These are phyloP conservation scores for Erethizon dorsatum DNA, from an alignment of 2,797 vertebrate genomes.

Conservation along the genomic window DNA sequence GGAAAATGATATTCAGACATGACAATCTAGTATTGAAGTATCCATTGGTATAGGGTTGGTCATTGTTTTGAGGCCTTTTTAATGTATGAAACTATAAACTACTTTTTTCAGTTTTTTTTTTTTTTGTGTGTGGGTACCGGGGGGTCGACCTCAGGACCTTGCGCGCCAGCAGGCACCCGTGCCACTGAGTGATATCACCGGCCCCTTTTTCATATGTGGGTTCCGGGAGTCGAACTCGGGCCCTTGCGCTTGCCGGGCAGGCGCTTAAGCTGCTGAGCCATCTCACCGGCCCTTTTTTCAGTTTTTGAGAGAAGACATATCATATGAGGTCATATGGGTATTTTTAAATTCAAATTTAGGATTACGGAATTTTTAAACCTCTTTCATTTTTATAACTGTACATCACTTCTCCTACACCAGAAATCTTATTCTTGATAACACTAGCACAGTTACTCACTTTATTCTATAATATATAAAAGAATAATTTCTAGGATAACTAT, in stretches of 20 bases:
- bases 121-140: no score
- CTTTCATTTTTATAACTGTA: conserved; percentile 49
- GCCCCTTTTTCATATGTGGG: no score
- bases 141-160: no score
- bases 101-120: conserved; percentile 41
- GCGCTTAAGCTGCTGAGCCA: no score
- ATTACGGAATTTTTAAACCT: conserved; percentile 51
- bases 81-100: conserved; percentile 26
- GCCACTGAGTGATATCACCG: no score
- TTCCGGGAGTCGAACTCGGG: no score
- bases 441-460: conserved; percentile 50
- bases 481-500: conserved; percentile 34
- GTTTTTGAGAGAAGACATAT: conserved; percentile 62
- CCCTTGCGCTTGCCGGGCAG: no score
- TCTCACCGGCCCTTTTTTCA: no score
- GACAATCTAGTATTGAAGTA: background rate
- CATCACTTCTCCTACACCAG: conserved; percentile 27
- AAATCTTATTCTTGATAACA: conserved; percentile 54
- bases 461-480: background rate
- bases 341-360: conserved; percentile 55
- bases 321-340: background rate
- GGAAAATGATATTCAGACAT: background rate
- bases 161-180: no score
- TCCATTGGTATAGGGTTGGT: background rate
- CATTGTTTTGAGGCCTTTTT: conserved; percentile 45